phyloP scores from a whole-genome alignment of 2,113 vertebrate genomes.

The Todiramphus chloris region DNA sequence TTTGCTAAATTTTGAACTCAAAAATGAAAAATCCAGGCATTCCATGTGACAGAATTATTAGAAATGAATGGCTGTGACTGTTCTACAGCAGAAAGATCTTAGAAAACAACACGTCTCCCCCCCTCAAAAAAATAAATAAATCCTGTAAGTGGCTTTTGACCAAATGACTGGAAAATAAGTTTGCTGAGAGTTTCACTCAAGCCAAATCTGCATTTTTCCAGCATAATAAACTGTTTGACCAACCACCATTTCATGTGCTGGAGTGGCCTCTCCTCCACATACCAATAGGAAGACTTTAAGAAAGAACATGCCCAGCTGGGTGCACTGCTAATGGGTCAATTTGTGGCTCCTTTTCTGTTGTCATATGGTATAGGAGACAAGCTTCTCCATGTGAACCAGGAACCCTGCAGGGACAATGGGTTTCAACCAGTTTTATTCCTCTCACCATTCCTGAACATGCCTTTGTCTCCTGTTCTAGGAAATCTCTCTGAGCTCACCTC shows the following conservation, averaged over 20 bases:
- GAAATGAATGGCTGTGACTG: background rate
- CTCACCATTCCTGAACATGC: background rate
- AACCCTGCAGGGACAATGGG: background rate
- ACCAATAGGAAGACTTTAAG: background rate
- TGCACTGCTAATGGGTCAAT: background rate
- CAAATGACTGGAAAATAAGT: background rate
- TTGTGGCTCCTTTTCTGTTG: background rate
- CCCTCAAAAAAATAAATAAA: background rate
- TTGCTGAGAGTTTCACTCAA: background rate
- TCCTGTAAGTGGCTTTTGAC: background rate
- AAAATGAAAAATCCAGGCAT: conserved; percentile 13
- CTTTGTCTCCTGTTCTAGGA: background rate
- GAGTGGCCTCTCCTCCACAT: background rate
- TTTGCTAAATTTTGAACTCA: background rate
- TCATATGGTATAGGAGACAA: background rate
- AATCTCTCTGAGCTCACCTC: background rate
- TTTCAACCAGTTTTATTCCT: background rate
- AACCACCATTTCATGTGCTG: background rate
- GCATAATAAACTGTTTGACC: background rate
- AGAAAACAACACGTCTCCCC: background rate
- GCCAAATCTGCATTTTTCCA: conserved; percentile 2
- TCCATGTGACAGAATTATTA: background rate
- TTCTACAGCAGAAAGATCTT: background rate
- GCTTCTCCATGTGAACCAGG: accelerated
- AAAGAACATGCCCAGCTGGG: background rate